Evolutionary conservation across 35 echinoderm and acorn worm species (phyloP), one percentile per base, ranked within the genome.

Genomic region (Acanthaster planci): DNA sequence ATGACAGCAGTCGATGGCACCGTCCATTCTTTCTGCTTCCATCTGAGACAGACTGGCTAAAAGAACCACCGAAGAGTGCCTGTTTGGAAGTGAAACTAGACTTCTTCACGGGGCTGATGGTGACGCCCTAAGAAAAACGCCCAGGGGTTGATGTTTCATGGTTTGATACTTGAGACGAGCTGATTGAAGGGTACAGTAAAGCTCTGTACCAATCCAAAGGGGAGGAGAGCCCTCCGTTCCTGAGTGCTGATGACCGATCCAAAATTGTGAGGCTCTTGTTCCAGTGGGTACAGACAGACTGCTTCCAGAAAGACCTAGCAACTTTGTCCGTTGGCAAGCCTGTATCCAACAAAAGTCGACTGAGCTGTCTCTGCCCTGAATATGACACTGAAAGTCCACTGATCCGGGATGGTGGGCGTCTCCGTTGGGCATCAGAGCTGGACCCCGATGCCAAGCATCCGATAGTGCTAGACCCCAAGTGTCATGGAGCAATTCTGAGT

Each of bases 51-150:
- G 19, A 19, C 52, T 54, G 52, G 52, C 52, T 34, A 76, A 79
- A 18, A 76, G 51, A 15, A 79, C 78, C 85, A 79, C 75, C 27
- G 68, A 57, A 55, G 51, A 75, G 8, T 9, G 8, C 52, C 8
- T 19, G 19, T 9, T 19, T 22, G 7, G 22, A 39, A 79, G 78
- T 50, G n/a, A 22, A 34, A 79, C 85, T 8, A 42, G 17, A 10
- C 3, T 79, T 57, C 68, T 76, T 44, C 51, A 75, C 27, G 68
- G n/a, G n/a, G n/a, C n/a, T n/a, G n/a, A n/a, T n/a, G n/a, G 77
- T 54, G 52, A 54, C 8, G 8, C 8, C 8, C 19, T 19, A 54
- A 9, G 52, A 54, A 54, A 54, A 54, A 19, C 8, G 52, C 19
- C 52, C 52, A 8, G 19, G 19, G 52, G 52, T 54, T 54, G 52